phyloP scores from a whole-genome alignment of 2,888 invertebrate genomes.

The Drosophila monieri region DNA sequence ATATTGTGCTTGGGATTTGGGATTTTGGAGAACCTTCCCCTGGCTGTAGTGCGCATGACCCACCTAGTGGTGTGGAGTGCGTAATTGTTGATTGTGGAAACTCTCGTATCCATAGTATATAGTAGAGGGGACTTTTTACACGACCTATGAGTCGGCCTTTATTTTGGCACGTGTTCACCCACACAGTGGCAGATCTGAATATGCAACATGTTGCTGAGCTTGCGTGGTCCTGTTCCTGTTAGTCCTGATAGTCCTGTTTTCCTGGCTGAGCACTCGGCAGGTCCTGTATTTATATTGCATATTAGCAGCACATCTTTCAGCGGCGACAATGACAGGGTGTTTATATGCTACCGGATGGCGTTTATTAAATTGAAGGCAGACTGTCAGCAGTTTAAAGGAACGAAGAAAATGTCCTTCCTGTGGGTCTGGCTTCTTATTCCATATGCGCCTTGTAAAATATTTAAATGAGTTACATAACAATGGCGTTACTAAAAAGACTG shows the following conservation, averaged over 20 bases:
- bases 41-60: slow-evolving; percentile 26
- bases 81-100: slow-evolving; percentile 68
- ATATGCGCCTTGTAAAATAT: not conserved
- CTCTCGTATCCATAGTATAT: slow-evolving; percentile 5
- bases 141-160: slow-evolving; percentile 27
- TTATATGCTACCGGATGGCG: slow-evolving; percentile 1
- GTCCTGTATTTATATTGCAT: slow-evolving; percentile 19
- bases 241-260: slow-evolving; percentile 1
- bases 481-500: not conserved
- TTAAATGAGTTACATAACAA: slow-evolving; percentile 6
- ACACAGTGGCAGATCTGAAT: slow-evolving; percentile 14
- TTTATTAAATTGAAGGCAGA: slow-evolving; percentile 4
- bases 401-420: not conserved
- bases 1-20: not conserved
- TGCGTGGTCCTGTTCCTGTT: slow-evolving; percentile 18
- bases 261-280: not conserved
- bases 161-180: slow-evolving; percentile 62
- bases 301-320: slow-evolving; percentile 5
- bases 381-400: not conserved
- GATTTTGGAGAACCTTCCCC: slow-evolving; percentile 13
- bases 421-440: not conserved
- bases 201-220: slow-evolving; percentile 69
- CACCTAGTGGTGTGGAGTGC: slow-evolving; percentile 23
- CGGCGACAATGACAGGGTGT: slow-evolving; percentile 6
- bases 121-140: slow-evolving; percentile 1